These are phyloP conservation scores for Columba guinea DNA, from an alignment of 2,797 vertebrate species.

Conservation along the genomic window DNA sequence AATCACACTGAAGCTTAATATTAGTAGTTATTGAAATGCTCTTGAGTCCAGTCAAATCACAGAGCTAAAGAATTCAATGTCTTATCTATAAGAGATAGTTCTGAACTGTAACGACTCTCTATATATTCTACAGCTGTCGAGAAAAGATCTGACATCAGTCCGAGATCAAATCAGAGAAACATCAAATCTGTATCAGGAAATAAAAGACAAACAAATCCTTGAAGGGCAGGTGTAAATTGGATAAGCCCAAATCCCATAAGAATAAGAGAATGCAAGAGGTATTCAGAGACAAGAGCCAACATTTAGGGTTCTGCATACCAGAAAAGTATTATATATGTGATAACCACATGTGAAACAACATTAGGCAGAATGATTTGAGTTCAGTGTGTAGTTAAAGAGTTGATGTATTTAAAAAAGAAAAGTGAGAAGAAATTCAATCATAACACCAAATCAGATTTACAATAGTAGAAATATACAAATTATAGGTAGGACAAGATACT, in stretches of 20 bases:
- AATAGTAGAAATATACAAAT: neutral
- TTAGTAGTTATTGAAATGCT: constrained; percentile 29
- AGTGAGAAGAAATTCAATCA: neutral
- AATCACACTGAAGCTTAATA: constrained; percentile 21
- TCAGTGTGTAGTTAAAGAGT: neutral
- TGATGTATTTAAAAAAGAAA: neutral
- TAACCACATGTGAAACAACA: neutral
- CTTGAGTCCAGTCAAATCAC: neutral
- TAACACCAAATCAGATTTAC: neutral
- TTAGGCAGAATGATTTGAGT: neutral
- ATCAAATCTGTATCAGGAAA: neutral
- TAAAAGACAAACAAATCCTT: constrained; percentile 58
- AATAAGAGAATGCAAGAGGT: neutral
- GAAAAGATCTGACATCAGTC: neutral
- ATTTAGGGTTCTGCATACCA: neutral
- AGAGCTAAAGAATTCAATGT: constrained; percentile 1
- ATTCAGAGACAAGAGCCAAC: constrained; percentile 13
- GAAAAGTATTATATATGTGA: neutral
- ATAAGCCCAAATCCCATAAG: neutral
- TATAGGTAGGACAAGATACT: neutral
- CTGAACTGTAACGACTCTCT: neutral
- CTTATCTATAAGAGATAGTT: constrained; percentile 19
- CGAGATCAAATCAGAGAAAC: constrained; percentile 55
- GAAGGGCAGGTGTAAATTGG: constrained; percentile 41
- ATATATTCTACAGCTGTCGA: neutral